These are phyloP conservation scores for Drosophila lacicola DNA, from an alignment of 2,888 invertebrate species.

Conservation along the genomic window DNA sequence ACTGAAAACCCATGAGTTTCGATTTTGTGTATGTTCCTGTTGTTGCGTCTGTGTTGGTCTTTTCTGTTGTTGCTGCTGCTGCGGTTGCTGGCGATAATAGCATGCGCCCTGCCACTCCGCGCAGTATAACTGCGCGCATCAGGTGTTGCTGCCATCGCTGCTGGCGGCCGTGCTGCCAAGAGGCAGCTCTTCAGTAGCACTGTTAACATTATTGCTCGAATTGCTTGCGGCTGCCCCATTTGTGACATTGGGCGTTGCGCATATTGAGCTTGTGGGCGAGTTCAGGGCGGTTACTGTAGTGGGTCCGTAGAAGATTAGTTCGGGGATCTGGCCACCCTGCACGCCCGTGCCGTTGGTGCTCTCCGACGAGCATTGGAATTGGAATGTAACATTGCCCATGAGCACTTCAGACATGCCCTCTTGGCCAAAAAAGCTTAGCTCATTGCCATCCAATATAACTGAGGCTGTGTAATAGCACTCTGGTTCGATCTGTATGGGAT, in stretches of 20 bases:
- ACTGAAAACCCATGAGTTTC: constrained; percentile 77
- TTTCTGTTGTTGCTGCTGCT: constrained; percentile 48
- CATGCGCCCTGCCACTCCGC: constrained; percentile 69
- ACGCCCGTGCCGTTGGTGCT: constrained; percentile 99
- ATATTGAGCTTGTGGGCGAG: constrained; percentile 83
- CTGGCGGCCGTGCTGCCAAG: constrained; percentile 40
- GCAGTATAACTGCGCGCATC: constrained; percentile 71
- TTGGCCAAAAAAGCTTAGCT: constrained; percentile 98
- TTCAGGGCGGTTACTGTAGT: constrained; percentile 86
- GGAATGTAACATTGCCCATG: constrained; percentile 96
- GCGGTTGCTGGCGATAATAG: constrained; percentile 61
- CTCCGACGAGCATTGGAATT: constrained; percentile 98
- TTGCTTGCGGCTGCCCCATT: constrained; percentile 19
- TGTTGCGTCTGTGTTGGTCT: constrained; percentile 52
- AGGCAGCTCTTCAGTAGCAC: constrained; percentile 50
- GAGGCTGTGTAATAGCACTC: constrained; percentile 98
- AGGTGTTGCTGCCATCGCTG: constrained; percentile 67
- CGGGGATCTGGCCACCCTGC: constrained; percentile 98
- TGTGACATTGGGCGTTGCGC: constrained; percentile 69
- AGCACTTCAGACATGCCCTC: constrained; percentile 98
- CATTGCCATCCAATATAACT: constrained; percentile 96
- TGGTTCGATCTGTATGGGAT: constrained; percentile 94
- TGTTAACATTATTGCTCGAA: constrained; percentile 56
- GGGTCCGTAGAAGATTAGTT: constrained; percentile 97
- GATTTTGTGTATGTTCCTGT: constrained; percentile 55